These are phyloP conservation scores for Amphipyra tragopoginis DNA, from an alignment of 2,888 invertebrate genomes.

Conservation along the genomic window DNA sequence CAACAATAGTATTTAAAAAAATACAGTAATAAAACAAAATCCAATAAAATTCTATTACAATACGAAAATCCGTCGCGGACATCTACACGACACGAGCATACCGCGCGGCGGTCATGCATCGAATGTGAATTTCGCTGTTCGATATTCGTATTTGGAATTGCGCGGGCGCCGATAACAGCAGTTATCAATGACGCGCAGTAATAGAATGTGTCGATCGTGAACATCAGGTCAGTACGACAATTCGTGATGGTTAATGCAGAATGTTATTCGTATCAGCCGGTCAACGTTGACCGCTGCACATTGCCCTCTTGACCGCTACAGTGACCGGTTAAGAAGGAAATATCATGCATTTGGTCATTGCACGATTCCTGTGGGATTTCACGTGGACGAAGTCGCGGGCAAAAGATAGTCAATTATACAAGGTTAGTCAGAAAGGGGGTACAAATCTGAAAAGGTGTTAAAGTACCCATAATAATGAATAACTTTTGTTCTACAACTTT, in stretches of 20 bases:
- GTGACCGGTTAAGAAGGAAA: too few relatives aligned
- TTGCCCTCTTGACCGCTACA: too few relatives aligned
- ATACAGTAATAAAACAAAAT: conserved; percentile 81
- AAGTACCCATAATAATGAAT: too few relatives aligned
- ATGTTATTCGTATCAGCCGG: too few relatives aligned
- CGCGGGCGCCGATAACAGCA: conserved; percentile 65
- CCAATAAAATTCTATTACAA: conserved; percentile 77
- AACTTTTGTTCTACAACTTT: too few relatives aligned
- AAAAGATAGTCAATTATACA: too few relatives aligned
- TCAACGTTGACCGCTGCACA: too few relatives aligned
- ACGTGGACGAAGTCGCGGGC: too few relatives aligned
- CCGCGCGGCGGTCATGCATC: conserved; percentile 65
- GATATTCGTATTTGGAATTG: conserved; percentile 64
- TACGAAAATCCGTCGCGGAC: conserved; percentile 68
- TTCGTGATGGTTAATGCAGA: not conserved
- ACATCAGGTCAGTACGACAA: conserved; percentile 17
- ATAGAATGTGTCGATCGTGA: conserved; percentile 25
- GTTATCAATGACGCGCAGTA: conserved; percentile 33
- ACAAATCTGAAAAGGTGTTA: too few relatives aligned
- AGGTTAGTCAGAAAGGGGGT: too few relatives aligned
- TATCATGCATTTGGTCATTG: too few relatives aligned
- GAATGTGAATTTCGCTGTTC: conserved; percentile 63
- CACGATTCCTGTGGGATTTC: too few relatives aligned
- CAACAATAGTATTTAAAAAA: conserved; percentile 78
- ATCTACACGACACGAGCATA: conserved; percentile 68